These are phyloP conservation scores for Andrena bicolor DNA, from an alignment of 2,888 invertebrate species.

Conservation along the genomic window DNA sequence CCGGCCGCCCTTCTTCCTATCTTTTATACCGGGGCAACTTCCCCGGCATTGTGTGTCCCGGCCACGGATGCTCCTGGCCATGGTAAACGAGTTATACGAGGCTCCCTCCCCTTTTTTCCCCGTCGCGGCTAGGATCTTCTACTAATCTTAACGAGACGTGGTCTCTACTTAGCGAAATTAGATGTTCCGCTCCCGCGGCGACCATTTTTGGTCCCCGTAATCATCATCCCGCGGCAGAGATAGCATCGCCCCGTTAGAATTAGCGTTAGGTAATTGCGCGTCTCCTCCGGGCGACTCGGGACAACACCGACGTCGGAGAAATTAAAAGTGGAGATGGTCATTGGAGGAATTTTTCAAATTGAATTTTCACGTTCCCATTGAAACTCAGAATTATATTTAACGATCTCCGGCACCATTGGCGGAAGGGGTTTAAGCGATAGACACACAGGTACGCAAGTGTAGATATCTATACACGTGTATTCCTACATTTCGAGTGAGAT, in stretches of 20 bases:
- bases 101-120: neutral
- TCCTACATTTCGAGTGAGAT: neutral
- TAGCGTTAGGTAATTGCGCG: constrained; percentile 54
- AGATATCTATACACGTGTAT: neutral
- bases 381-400: neutral
- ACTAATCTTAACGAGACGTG: constrained; percentile 40
- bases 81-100: constrained; percentile 25
- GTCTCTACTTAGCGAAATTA: constrained; percentile 61
- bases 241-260: constrained; percentile 56
- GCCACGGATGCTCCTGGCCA: neutral
- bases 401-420: neutral
- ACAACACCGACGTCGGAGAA: neutral
- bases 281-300: neutral
- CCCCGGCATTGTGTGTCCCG: constrained; percentile 15
- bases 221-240: constrained; percentile 54
- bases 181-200: constrained; percentile 35
- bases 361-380: neutral
- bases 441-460: neutral
- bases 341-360: neutral
- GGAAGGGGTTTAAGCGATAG: too few relatives aligned
- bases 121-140: neutral
- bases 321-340: neutral
- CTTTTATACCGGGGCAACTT: constrained; percentile 25
- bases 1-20: neutral
- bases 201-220: constrained; percentile 37